These are phyloP conservation scores for Lucilia cuprina DNA, from an alignment of 1,140 invertebrate species.

Conservation along the genomic window DNA sequence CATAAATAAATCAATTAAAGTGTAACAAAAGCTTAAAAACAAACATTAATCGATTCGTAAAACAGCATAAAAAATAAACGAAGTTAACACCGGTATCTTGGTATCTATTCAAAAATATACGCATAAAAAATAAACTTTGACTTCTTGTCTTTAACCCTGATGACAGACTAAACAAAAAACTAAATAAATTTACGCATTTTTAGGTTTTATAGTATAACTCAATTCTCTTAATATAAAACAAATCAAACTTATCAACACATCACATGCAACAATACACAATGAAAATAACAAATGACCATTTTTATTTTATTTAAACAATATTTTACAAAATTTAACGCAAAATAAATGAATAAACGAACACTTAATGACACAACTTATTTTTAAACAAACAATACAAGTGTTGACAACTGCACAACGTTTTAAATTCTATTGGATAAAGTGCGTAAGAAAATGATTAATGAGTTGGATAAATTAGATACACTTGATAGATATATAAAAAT, in stretches of 20 bases:
- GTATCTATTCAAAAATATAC: background rate
- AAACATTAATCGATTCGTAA: conserved; percentile 3
- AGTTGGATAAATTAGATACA: background rate
- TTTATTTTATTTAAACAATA: background rate
- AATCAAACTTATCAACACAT: conserved; percentile 10
- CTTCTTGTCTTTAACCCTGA: conserved; percentile 19
- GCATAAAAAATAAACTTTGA: background rate
- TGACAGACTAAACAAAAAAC: background rate
- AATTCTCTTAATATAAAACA: background rate
- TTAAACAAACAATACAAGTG: conserved; percentile 6
- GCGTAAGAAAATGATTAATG: conserved; percentile 20
- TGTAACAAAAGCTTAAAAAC: background rate
- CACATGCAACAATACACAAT: conserved; percentile 15
- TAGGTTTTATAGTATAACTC: too few relatives aligned
- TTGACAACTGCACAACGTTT: background rate
- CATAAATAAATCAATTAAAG: conserved; percentile 24
- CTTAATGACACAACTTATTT: background rate
- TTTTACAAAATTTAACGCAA: too few relatives aligned
- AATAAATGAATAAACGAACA: background rate
- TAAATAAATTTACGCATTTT: background rate
- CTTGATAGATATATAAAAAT: background rate
- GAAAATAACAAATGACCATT: conserved; percentile 19
- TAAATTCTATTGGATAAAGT: background rate
- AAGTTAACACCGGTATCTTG: too few relatives aligned
- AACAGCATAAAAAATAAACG: background rate